A percentile compares a stretch with the other conserved stretches of the same genome.
phyloP scores from a whole-genome alignment of 2,888 invertebrate genomes.

The Asteroscopus sphinx region DNA sequence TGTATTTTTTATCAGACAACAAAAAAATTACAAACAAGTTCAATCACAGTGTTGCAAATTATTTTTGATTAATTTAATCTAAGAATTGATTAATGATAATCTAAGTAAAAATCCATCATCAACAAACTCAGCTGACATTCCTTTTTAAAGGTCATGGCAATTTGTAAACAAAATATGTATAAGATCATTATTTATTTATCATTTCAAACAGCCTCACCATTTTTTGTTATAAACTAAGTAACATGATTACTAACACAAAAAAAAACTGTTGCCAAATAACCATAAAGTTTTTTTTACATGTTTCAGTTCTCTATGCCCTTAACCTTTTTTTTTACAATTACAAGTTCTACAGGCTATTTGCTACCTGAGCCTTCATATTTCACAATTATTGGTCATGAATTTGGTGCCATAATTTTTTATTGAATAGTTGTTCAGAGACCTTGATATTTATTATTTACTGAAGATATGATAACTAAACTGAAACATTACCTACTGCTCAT shows the following conservation, averaged over 20 bases:
- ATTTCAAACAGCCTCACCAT: background rate
- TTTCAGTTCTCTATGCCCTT: background rate
- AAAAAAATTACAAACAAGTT: too few relatives aligned
- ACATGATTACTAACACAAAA: background rate
- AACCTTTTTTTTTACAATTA: slow-evolving; percentile 26
- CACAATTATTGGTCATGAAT: slow-evolving; percentile 13
- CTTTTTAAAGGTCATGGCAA: background rate
- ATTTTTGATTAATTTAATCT: too few relatives aligned
- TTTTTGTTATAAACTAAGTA: too few relatives aligned
- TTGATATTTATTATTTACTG: too few relatives aligned
- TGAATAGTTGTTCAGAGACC: too few relatives aligned
- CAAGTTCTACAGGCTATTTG: slow-evolving; percentile 4
- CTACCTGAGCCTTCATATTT: slow-evolving; percentile 11
- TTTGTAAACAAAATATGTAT: slow-evolving; percentile 15
- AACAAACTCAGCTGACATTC: background rate
- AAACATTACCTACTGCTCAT: too few relatives aligned
- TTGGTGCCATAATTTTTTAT: background rate
- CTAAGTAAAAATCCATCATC: slow-evolving; percentile 1
- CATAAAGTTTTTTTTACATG: slow-evolving; percentile 17
- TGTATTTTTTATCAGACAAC: background rate
- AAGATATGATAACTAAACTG: too few relatives aligned
- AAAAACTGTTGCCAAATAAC: slow-evolving; percentile 1
- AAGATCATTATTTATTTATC: slow-evolving; percentile 12
- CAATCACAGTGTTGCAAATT: too few relatives aligned
- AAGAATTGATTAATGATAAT: background rate